A percentile compares a stretch with the other conserved stretches of the same genome.
Conservation (phyloP, 2,888 invertebrate species). For the Agrochola lota region DNA sequence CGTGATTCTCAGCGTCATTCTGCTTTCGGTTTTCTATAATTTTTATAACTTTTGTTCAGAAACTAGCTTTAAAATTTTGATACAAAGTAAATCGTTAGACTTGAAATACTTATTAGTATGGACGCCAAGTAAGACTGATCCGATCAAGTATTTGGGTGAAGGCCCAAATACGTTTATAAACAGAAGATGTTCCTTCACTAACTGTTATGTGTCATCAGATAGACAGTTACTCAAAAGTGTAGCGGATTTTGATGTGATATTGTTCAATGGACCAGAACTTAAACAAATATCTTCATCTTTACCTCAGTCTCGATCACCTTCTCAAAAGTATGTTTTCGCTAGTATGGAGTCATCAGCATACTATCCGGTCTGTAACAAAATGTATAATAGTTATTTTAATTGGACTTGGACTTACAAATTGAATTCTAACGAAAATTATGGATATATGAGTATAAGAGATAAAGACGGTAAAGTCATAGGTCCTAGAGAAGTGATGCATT, state of each 20-base stretch:
- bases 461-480: slow-evolving; percentile 68
- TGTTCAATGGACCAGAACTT: slow-evolving; percentile 77
- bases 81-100: background rate
- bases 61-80: background rate
- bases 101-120: slow-evolving; percentile 79
- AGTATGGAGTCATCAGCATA: slow-evolving; percentile 74
- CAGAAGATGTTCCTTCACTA: slow-evolving; percentile 74
- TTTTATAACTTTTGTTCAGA: background rate
- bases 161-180: slow-evolving; percentile 73
- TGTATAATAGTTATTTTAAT: slow-evolving; percentile 75
- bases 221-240: slow-evolving; percentile 67
- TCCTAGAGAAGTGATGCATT: slow-evolving; percentile 73
- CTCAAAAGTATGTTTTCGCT: slow-evolving; percentile 58
- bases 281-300: slow-evolving; percentile 34
- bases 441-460: slow-evolving; percentile 74
- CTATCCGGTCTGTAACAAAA: slow-evolving; percentile 70
- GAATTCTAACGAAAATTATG: slow-evolving; percentile 73
- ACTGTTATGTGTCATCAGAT: slow-evolving; percentile 78
- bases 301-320: slow-evolving; percentile 69
- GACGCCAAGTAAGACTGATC: slow-evolving; percentile 70
- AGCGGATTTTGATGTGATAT: slow-evolving; percentile 75
- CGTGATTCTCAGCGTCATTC: background rate
- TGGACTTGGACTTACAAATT: slow-evolving; percentile 80
- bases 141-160: slow-evolving; percentile 67
- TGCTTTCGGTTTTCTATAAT: slow-evolving; percentile 8